Conservation (phyloP, 37 sponge, comb jelly and placozoan species). For the Crambe crambe region DNA sequence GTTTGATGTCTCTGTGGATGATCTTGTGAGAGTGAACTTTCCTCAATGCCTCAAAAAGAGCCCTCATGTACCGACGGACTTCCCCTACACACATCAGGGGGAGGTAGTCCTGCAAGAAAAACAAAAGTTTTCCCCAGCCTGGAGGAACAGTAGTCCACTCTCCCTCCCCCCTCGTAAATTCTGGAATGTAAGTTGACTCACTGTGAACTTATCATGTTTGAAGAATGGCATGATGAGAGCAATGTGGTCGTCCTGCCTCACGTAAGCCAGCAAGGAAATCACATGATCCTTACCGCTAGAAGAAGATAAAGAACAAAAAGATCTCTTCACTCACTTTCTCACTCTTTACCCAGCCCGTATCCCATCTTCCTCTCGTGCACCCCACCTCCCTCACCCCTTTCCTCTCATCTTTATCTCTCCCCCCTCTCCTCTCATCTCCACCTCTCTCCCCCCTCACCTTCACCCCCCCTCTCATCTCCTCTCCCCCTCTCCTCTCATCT, state of each 20-base stretch:
- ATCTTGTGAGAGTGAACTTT: constrained; percentile 85
- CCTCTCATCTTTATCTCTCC: no score
- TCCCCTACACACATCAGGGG: constrained; percentile 53
- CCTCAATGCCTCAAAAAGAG: constrained; percentile 80
- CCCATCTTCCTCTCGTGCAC: no score
- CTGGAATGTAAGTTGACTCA: no score
- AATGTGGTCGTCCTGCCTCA: constrained; percentile 80
- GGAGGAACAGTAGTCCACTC: no score
- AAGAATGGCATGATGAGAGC: constrained; percentile 94
- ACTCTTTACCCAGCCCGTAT: background rate
- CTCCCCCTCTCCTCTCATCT: background rate
- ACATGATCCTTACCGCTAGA: constrained; percentile 77
- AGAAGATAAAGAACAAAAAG: background rate
- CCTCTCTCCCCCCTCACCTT: background rate
- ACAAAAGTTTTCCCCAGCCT: background rate
- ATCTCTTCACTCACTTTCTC: background rate
- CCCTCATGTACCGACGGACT: constrained; percentile 77
- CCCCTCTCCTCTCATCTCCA: no score
- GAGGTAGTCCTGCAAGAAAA: constrained; percentile 62
- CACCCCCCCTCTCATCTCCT: background rate
- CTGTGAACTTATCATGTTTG: constrained; percentile 76
- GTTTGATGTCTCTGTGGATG: constrained; percentile 98
- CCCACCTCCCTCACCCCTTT: background rate
- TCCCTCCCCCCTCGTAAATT: no score
- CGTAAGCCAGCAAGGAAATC: constrained; percentile 62